A percentile compares a stretch with the other conserved stretches of the same genome.
Conservation (phyloP, 2,113 vertebrate genomes). For the Aix galericulata region DNA sequence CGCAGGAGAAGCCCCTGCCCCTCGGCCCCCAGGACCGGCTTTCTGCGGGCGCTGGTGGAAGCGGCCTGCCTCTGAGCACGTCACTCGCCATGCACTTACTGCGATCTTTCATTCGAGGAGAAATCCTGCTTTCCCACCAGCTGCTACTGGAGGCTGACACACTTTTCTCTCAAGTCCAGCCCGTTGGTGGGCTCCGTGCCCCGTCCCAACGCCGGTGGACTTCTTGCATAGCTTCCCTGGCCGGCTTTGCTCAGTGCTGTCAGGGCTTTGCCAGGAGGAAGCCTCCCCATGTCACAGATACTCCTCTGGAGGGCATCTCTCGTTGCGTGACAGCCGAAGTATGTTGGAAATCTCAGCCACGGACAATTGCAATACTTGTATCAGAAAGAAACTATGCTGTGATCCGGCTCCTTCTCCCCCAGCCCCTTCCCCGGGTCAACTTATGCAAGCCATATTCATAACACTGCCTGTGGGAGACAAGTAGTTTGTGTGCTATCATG, state of each 20-base stretch:
- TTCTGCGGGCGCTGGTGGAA: neutral
- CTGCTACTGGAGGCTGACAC: neutral
- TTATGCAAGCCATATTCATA: conserved; percentile 43
- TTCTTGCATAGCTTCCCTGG: neutral
- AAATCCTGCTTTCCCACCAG: neutral
- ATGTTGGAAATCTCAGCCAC: neutral
- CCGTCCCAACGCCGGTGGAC: neutral
- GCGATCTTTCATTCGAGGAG: neutral
- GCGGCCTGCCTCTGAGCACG: neutral
- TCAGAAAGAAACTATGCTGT: conserved; percentile 17
- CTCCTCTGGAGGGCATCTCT: neutral
- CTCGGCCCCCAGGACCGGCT: neutral
- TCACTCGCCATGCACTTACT: neutral
- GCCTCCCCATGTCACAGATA: neutral
- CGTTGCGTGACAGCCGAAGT: neutral
- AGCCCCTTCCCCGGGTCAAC: neutral
- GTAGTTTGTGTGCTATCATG: conserved; percentile 37
- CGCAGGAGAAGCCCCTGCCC: neutral
- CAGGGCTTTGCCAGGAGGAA: neutral
- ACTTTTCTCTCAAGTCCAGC: neutral
- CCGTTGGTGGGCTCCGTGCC: neutral
- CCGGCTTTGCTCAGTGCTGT: neutral
- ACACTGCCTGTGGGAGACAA: conserved; percentile 37
- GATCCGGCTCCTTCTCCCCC: neutral
- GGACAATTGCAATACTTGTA: conserved; percentile 36